These are phyloP conservation scores for Pan troglodytes DNA, from an alignment of 2,113 vertebrate species.

Conservation along the genomic window DNA sequence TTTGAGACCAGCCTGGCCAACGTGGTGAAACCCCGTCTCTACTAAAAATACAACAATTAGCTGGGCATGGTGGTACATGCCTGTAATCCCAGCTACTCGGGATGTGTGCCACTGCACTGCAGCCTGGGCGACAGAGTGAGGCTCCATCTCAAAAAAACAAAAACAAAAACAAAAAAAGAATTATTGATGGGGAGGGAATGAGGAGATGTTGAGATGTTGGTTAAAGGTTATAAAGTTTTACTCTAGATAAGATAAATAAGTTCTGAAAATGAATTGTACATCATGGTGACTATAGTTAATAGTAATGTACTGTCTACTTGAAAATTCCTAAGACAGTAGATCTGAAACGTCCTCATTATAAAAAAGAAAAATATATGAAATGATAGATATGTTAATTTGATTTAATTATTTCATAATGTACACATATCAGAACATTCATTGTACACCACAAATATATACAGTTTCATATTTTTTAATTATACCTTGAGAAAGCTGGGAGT, in stretches of 20 bases:
- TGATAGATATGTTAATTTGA: background rate
- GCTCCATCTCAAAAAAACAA: no score
- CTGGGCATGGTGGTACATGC: no score
- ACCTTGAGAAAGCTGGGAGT: background rate
- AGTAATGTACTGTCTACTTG: background rate
- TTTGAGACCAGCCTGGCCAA: no score
- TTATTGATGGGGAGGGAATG: background rate
- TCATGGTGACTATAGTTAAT: background rate
- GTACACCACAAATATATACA: background rate
- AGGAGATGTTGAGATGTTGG: background rate
- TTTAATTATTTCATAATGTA: background rate
- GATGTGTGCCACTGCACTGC: no score
- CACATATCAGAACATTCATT: background rate
- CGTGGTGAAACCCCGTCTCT: no score
- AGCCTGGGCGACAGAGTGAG: no score
- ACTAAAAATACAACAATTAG: no score
- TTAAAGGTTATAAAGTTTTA: background rate
- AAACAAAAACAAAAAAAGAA: background rate
- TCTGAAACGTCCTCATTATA: background rate
- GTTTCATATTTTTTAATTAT: background rate
- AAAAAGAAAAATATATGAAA: background rate
- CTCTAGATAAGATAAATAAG: background rate
- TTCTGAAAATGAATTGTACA: background rate
- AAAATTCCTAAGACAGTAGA: background rate
- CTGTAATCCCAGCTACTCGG: no score